A percentile compares a stretch with the other conserved stretches of the same genome.
Evolutionary conservation across 2,113 vertebrate genomes (phyloP).

Genomic region (Carassius carassius): DNA sequence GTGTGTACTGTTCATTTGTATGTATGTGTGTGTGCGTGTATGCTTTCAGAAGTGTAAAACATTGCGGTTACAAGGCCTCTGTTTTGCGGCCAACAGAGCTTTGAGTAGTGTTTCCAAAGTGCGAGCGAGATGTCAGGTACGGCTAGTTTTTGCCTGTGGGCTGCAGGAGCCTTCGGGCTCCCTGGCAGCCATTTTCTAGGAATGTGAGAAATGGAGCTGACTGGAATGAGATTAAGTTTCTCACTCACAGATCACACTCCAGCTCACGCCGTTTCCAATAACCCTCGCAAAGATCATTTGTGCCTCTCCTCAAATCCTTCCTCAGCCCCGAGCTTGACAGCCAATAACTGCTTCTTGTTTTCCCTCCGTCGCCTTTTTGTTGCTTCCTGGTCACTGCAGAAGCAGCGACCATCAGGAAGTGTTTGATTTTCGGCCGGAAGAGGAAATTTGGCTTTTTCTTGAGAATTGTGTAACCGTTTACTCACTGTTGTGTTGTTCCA

Average conservation of each 20-base stretch:
- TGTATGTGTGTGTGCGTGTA: constrained; percentile 29
- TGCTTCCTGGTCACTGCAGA: not conserved
- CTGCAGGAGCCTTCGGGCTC: constrained; percentile 33
- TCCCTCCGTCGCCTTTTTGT: not conserved
- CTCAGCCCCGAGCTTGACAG: constrained; percentile 40
- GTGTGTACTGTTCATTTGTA: constrained; percentile 26
- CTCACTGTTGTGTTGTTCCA: not conserved
- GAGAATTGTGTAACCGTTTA: not conserved
- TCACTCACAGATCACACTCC: constrained; percentile 49
- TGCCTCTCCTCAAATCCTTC: constrained; percentile 45
- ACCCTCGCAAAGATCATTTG: constrained; percentile 52
- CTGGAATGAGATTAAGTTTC: constrained; percentile 55
- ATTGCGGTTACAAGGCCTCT: constrained; percentile 41
- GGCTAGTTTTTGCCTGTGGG: constrained; percentile 36
- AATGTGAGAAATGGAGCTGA: constrained; percentile 48
- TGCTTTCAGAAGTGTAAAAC: constrained; percentile 24
- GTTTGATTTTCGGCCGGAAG: not conserved
- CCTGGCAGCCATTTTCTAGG: constrained; percentile 58
- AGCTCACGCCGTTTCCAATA: constrained; percentile 46
- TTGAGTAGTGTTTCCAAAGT: constrained; percentile 18
- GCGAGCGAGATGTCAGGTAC: constrained; percentile 38
- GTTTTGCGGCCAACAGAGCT: constrained; percentile 44
- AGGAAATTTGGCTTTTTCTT: not conserved
- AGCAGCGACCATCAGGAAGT: not conserved
- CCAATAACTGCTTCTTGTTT: constrained; percentile 8